Evolutionary conservation across 2,888 invertebrate species (phyloP).

Genomic region (Eupithecia subumbrata): DNA sequence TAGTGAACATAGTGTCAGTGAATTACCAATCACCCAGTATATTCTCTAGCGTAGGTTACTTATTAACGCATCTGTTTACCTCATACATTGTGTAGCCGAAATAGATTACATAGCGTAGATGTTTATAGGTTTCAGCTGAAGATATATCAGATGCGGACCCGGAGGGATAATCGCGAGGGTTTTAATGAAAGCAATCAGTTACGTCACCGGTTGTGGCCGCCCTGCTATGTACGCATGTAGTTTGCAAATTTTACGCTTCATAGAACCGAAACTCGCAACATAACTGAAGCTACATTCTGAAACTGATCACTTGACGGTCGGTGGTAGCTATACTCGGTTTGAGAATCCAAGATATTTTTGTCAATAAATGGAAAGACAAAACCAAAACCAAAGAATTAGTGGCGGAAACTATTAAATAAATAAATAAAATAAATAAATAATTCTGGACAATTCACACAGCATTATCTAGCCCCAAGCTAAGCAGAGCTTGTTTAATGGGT

Average conservation of each 20-base stretch:
- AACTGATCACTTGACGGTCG: neutral
- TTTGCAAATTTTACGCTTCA: neutral
- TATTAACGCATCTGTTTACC: conserved; percentile 25
- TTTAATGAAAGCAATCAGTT: conserved; percentile 63
- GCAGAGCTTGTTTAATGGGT: too few relatives aligned
- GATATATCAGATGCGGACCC: conserved; percentile 55
- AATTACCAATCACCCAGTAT: too few relatives aligned
- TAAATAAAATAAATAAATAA: too few relatives aligned
- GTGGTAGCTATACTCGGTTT: neutral
- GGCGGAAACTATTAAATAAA: neutral
- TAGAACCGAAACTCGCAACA: conserved; percentile 13
- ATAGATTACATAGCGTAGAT: conserved; percentile 27
- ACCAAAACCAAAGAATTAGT: neutral
- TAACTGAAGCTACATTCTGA: neutral
- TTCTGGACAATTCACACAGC: too few relatives aligned
- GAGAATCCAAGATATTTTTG: neutral
- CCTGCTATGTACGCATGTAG: conserved; percentile 11
- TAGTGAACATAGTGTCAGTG: too few relatives aligned
- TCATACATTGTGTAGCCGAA: conserved; percentile 24
- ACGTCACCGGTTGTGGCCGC: conserved; percentile 45
- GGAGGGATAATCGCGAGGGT: conserved; percentile 55
- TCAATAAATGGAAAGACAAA: neutral
- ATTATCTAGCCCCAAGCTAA: too few relatives aligned
- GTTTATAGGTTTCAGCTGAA: conserved; percentile 40
- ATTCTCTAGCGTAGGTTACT: conserved; percentile 15